These are phyloP conservation scores for Dascillus cervinus DNA, from an alignment of 2,888 invertebrate species.

Conservation along the genomic window DNA sequence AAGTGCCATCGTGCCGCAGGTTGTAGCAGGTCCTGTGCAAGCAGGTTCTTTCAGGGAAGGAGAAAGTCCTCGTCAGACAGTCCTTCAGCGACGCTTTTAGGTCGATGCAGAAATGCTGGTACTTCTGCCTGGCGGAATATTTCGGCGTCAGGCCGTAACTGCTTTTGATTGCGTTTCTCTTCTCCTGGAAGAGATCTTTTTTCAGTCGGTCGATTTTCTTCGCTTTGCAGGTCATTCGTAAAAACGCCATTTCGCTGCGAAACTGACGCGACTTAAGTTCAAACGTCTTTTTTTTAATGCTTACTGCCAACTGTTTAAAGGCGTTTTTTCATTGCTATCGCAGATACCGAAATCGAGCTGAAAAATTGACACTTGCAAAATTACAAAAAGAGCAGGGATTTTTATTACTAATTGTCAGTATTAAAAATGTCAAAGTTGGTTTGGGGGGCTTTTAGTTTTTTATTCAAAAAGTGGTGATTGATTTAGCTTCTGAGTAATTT, in stretches of 20 bases:
- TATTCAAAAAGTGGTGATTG: too few relatives aligned
- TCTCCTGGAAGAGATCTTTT: conserved; percentile 49
- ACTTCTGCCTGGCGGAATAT: conserved; percentile 44
- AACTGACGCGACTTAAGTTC: conserved; percentile 10
- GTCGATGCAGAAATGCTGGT: conserved; percentile 43
- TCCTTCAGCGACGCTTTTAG: conserved; percentile 39
- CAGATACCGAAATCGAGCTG: too few relatives aligned
- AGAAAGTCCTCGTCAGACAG: conserved; percentile 30
- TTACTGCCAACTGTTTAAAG: too few relatives aligned
- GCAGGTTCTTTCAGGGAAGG: conserved; percentile 32
- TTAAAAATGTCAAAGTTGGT: too few relatives aligned
- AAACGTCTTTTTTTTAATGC: too few relatives aligned
- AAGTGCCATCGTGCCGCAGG: conserved; percentile 47
- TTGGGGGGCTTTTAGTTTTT: too few relatives aligned
- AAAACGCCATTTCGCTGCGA: conserved; percentile 23
- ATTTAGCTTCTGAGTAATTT: too few relatives aligned
- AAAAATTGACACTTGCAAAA: too few relatives aligned
- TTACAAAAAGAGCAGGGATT: too few relatives aligned
- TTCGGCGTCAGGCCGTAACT: conserved; percentile 41
- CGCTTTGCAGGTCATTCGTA: conserved; percentile 48
- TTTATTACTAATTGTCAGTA: too few relatives aligned
- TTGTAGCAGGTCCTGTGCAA: conserved; percentile 36
- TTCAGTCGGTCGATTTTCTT: conserved; percentile 46
- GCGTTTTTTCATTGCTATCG: too few relatives aligned
- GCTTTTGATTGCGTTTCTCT: conserved; percentile 47